phyloP scores from a whole-genome alignment of 1,140 invertebrate genomes.

The Nilaparvata lugens region DNA sequence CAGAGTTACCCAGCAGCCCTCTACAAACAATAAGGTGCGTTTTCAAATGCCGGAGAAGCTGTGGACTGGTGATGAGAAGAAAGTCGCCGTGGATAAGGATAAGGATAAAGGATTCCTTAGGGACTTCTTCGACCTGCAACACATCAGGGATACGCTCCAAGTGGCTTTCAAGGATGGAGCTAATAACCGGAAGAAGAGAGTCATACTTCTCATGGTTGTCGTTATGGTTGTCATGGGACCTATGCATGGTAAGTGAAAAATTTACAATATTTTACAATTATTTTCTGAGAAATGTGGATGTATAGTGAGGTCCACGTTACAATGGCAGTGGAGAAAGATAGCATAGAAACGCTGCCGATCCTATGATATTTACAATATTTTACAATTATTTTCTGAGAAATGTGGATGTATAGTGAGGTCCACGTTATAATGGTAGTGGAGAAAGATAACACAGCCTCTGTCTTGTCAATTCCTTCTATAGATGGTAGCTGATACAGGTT shows the following conservation, averaged over 20 bases:
- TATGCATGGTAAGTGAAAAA: constrained; percentile 54
- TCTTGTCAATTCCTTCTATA: too few relatives aligned
- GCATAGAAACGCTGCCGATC: too few relatives aligned
- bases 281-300: too few relatives aligned
- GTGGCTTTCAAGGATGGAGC: constrained; percentile 65
- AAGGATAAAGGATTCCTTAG: constrained; percentile 22
- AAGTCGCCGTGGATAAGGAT: not conserved
- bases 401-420: too few relatives aligned
- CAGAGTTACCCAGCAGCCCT: constrained; percentile 17
- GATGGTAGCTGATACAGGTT: too few relatives aligned
- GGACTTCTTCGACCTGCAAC: constrained; percentile 62
- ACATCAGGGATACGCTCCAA: constrained; percentile 60
- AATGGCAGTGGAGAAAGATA: too few relatives aligned
- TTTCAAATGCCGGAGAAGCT: constrained; percentile 32
- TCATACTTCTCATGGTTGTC: constrained; percentile 64
- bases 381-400: too few relatives aligned
- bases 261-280: too few relatives aligned
- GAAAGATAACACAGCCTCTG: too few relatives aligned
- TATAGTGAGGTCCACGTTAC: too few relatives aligned
- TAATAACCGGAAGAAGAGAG: constrained; percentile 56
- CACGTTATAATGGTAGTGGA: too few relatives aligned
- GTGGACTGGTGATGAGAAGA: constrained; percentile 16
- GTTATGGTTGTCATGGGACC: constrained; percentile 76
- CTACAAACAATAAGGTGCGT: not conserved
- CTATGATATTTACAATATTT: too few relatives aligned